Conservation (phyloP, 1,140 invertebrate genomes). For the Armadillidium nasatum region DNA sequence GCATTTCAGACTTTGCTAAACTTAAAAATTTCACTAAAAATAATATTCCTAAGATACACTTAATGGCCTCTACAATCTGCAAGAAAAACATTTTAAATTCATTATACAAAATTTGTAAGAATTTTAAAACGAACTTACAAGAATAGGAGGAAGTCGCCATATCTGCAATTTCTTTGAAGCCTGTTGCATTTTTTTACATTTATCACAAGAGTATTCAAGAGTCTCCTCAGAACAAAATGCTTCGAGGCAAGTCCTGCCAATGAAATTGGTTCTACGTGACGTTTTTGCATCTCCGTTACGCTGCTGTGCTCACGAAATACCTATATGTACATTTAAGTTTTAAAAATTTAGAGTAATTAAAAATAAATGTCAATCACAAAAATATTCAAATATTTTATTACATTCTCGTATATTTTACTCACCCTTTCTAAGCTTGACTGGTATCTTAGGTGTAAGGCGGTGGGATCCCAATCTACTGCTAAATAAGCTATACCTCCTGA, state of each 20-base stretch:
- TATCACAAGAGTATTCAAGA: constrained; percentile 74
- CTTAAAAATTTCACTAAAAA: too few species aligned
- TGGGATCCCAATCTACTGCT: constrained; percentile 77
- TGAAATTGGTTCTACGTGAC: constrained; percentile 72
- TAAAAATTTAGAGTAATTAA: background rate
- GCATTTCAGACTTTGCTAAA: too few species aligned
- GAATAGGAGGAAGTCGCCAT: constrained; percentile 77
- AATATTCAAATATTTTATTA: background rate
- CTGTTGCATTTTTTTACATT: constrained; percentile 72
- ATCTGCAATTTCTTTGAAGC: constrained; percentile 84
- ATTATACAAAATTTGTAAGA: too few species aligned
- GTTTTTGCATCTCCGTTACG: constrained; percentile 60
- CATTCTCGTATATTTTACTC: constrained; percentile 31
- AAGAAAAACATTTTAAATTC: too few species aligned
- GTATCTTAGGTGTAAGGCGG: constrained; percentile 79
- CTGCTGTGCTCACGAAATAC: constrained; percentile 67
- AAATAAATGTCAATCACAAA: background rate
- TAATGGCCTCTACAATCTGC: too few species aligned
- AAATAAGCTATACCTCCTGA: constrained; percentile 35
- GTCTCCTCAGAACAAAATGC: constrained; percentile 81
- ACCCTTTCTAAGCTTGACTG: constrained; percentile 74
- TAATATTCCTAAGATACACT: too few species aligned
- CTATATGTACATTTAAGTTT: too few species aligned
- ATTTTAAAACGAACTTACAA: constrained; percentile 58
- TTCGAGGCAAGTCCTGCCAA: constrained; percentile 68